Evolutionary conservation across 1,140 invertebrate species (phyloP).

Genomic region (Drosophila nigrodunni): DNA sequence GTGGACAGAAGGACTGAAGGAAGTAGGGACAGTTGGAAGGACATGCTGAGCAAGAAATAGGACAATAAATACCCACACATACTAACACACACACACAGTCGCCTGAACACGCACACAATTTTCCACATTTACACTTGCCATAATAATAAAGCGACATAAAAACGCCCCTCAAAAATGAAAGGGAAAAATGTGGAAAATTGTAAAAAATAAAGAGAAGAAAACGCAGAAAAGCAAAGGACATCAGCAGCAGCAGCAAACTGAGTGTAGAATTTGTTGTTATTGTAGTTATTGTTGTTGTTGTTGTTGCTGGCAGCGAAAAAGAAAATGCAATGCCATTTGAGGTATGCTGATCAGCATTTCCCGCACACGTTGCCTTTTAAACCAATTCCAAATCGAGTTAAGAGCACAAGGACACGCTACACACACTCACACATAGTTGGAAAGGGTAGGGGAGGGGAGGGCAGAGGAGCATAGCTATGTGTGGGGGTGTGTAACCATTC

Average conservation of each 20-base stretch:
- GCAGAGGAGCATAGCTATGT: no score
- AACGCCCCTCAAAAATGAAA: slow-evolving; percentile 9
- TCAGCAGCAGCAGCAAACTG: slow-evolving; percentile 21
- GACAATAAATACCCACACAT: slow-evolving; percentile 52
- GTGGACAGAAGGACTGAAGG: neutral
- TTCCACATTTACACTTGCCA: slow-evolving; percentile 77
- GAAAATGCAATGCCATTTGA: slow-evolving; percentile 60
- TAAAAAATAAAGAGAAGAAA: neutral
- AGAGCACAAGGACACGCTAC: slow-evolving; percentile 64
- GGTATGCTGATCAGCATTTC: slow-evolving; percentile 71
- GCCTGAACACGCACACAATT: slow-evolving; percentile 43
- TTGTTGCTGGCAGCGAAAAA: slow-evolving; percentile 2
- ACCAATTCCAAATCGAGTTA: slow-evolving; percentile 81
- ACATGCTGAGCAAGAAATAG: slow-evolving; percentile 45
- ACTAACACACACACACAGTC: slow-evolving; percentile 18
- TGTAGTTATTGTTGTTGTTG: slow-evolving; percentile 16
- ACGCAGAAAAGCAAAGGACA: slow-evolving; percentile 12
- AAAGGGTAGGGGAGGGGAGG: neutral
- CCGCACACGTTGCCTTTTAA: slow-evolving; percentile 71
- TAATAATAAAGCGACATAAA: slow-evolving; percentile 78
- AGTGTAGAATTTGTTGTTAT: slow-evolving; percentile 33
- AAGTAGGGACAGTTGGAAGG: slow-evolving; percentile 7
- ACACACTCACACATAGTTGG: slow-evolving; percentile 6
- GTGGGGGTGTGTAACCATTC: slow-evolving; percentile 34
- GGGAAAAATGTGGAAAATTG: slow-evolving; percentile 23